Percentiles rank a stretch among this genome's conserved stretches.
These are phyloP conservation scores for Eupithecia pulchellata DNA, from an alignment of 2,888 invertebrate genomes.

Conservation along the genomic window DNA sequence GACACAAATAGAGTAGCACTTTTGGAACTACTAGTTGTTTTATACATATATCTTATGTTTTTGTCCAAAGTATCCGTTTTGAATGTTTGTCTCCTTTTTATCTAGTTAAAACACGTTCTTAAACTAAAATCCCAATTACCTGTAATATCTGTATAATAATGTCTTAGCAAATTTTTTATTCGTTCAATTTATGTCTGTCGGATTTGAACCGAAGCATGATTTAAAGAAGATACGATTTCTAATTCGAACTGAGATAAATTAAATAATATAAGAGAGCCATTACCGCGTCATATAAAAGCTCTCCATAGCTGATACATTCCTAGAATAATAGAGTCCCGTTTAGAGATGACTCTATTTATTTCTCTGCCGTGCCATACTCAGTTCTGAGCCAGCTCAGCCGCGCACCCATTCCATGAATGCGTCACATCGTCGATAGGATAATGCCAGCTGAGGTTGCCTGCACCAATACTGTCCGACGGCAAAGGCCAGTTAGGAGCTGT, in stretches of 20 bases:
- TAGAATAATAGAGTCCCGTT: neutral
- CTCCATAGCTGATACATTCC: neutral
- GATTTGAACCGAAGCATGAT: too few species aligned
- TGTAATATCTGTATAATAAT: too few species aligned
- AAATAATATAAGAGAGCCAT: too few species aligned
- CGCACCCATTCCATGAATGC: conserved; percentile 30
- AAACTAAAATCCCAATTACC: too few species aligned
- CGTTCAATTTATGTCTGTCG: too few species aligned
- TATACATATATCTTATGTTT: too few species aligned
- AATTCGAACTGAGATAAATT: too few species aligned
- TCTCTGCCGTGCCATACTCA: conserved; percentile 1
- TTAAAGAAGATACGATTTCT: neutral
- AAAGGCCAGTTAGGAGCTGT: conserved; percentile 11
- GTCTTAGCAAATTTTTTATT: too few species aligned
- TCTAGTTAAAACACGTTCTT: too few species aligned
- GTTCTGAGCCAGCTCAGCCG: neutral
- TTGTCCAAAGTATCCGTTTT: too few species aligned
- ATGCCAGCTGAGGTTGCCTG: conserved; percentile 28
- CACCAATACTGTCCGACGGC: conserved; percentile 18
- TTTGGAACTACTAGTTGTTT: too few species aligned
- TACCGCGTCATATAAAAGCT: neutral
- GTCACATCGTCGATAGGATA: conserved; percentile 34
- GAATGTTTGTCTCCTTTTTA: too few species aligned
- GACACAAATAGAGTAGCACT: neutral
- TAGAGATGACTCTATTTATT: neutral